Percentiles rank a stretch among this genome's conserved stretches.
These are phyloP conservation scores for Alviniconcha strummeri DNA, from an alignment of 2,888 invertebrate species.

Conservation along the genomic window DNA sequence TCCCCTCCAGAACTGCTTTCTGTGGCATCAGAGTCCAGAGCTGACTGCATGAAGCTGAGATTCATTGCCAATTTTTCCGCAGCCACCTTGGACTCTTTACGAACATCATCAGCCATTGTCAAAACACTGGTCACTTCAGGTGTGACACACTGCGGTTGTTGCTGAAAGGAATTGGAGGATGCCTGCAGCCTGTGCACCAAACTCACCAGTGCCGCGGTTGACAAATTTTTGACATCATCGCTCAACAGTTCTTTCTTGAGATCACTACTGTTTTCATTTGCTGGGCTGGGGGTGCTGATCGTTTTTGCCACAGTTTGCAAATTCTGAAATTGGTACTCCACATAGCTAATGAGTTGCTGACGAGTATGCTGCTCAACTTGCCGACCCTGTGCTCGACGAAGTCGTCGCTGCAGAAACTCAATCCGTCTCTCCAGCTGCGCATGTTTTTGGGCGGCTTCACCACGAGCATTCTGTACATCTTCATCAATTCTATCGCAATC, in stretches of 20 bases:
- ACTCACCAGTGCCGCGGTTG: constrained; percentile 77
- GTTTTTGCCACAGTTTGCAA: constrained; percentile 65
- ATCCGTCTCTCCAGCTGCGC: constrained; percentile 81
- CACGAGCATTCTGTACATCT: constrained; percentile 26
- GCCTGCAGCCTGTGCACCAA: constrained; percentile 77
- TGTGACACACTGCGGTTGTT: constrained; percentile 41
- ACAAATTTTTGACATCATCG: constrained; percentile 73
- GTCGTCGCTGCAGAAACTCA: constrained; percentile 83
- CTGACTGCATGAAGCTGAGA: constrained; percentile 83
- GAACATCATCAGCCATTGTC: constrained; percentile 61
- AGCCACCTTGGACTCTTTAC: constrained; percentile 78
- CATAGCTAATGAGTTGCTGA: constrained; percentile 85
- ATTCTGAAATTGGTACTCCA: constrained; percentile 81
- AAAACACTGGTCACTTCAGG: constrained; percentile 51
- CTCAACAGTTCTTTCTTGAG: constrained; percentile 57
- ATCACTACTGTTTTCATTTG: constrained; percentile 27
- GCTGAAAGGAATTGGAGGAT: constrained; percentile 17
- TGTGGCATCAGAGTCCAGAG: constrained; percentile 93
- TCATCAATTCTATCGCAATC: constrained; percentile 20
- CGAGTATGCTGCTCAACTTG: constrained; percentile 85
- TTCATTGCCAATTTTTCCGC: constrained; percentile 85
- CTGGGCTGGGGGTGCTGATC: constrained; percentile 44
- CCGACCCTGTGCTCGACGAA: constrained; percentile 85
- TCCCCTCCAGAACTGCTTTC: constrained; percentile 95
- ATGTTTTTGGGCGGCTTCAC: constrained; percentile 74